Evolutionary conservation across 2,888 invertebrate genomes (phyloP), one percentile per base, ranked within the genome.

Genomic region (Aethes cnicana): DNA sequence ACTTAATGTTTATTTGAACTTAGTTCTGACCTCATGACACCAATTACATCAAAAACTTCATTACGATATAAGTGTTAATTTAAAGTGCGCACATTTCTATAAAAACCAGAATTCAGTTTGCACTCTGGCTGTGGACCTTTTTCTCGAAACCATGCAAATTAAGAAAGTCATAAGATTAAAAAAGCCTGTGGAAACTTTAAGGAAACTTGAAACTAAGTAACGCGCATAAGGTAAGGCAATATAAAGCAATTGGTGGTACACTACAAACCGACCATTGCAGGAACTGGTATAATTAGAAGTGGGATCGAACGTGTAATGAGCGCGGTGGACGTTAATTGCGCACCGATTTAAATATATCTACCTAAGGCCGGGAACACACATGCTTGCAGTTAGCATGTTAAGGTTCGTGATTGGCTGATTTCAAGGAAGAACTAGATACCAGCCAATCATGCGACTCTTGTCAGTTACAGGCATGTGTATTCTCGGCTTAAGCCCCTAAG

Each of bases 271-370:
- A 41, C 42, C 25, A 14, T 17, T 26, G 21, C 49, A 28, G 63
- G 63, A 61, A 33, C 59, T 58, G 64, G 61, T 75, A 74, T 76
- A 74, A 76, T 74, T 77, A 74, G 66, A 63, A 33, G 47, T 62
- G 57, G 68, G 72, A 76, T 78, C 74, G 77, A 75, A 75, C 75
- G 54, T 64, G 69, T 72, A 75, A 80, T 77, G 77, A 73, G 74
- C 61, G 62, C 58, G 58, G 23, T 59, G 62, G 52, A 59, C 64
- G 72, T 73, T 73, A 77, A 82, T 82, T 81, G 80, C 78, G 69
- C 56, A 59, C 62, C 57, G 77, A 71, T 78, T 74, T 78, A 81
- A 80, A 81, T 81, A 80, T 77, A 84, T 69, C 71, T 66, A n/a
- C n/a, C n/a, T n/a, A n/a, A n/a, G n/a, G n/a, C n/a, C n/a, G n/a